Evolutionary conservation across 2,888 invertebrate species (phyloP).

Genomic region (Melanchra persicariae): DNA sequence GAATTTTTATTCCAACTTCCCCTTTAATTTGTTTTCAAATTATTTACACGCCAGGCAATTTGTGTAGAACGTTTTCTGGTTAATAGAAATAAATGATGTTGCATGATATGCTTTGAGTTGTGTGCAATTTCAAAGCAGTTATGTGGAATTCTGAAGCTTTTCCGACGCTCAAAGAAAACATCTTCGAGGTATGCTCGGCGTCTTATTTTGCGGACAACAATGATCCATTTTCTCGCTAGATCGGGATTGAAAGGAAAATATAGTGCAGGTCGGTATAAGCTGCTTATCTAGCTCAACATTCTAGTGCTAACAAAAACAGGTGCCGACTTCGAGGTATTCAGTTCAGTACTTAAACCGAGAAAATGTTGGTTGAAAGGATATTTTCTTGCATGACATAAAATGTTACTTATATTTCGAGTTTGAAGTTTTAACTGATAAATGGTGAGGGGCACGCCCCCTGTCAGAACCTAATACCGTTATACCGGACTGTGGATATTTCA

Average conservation of each 20-base stretch:
- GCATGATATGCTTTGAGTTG: slow-evolving; percentile 43
- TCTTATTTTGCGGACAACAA: slow-evolving; percentile 57
- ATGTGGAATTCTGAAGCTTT: slow-evolving; percentile 42
- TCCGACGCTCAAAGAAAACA: slow-evolving; percentile 48
- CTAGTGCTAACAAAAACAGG: slow-evolving; percentile 39
- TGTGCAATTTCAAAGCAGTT: slow-evolving; percentile 47
- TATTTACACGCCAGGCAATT: slow-evolving; percentile 60
- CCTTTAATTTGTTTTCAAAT: slow-evolving; percentile 66
- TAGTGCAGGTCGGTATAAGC: slow-evolving; percentile 52
- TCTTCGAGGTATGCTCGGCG: slow-evolving; percentile 36
- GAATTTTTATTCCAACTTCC: slow-evolving; percentile 60
- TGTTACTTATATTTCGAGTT: slow-evolving; percentile 13
- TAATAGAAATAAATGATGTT: slow-evolving; percentile 55
- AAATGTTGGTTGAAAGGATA: slow-evolving; percentile 18
- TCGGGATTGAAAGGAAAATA: slow-evolving; percentile 56
- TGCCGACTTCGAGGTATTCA: slow-evolving; percentile 21
- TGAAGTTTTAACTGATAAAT: slow-evolving; percentile 46
- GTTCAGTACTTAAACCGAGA: slow-evolving; percentile 6
- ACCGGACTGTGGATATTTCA: slow-evolving; percentile 45
- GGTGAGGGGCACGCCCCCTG: slow-evolving; percentile 41
- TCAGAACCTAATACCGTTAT: slow-evolving; percentile 52
- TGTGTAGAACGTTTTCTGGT: slow-evolving; percentile 46
- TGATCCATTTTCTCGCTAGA: slow-evolving; percentile 59
- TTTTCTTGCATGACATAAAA: slow-evolving; percentile 9
- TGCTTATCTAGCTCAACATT: slow-evolving; percentile 45